phyloP scores from a whole-genome alignment of 1,140 invertebrate species.

The Stegodyphus dumicola region DNA sequence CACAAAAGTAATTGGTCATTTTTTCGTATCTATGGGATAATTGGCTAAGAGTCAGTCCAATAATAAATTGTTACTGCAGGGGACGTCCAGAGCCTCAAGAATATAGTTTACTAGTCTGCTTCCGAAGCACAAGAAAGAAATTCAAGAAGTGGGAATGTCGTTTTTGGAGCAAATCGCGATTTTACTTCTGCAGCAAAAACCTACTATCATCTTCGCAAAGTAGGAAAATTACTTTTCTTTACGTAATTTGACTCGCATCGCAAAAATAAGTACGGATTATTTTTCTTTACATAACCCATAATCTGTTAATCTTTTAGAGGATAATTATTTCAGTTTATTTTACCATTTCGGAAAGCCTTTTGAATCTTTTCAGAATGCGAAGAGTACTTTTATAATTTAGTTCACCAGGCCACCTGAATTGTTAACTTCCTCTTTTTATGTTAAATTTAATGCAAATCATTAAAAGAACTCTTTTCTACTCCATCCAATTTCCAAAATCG shows the following conservation, averaged over 20 bases:
- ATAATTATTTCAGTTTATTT: neutral
- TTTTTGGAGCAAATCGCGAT: constrained; percentile 35
- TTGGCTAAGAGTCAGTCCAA: constrained; percentile 13
- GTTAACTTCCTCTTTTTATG: neutral
- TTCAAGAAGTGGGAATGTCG: constrained; percentile 4
- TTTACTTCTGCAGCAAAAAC: constrained; percentile 41
- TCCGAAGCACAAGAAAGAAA: neutral
- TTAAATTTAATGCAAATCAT: neutral
- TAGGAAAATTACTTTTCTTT: constrained; percentile 6
- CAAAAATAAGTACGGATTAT: neutral
- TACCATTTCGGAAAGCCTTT: neutral
- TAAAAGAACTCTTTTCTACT: neutral
- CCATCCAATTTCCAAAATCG: constrained; percentile 1
- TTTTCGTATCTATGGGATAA: constrained; percentile 20
- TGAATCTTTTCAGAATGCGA: neutral
- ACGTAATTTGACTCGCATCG: constrained; percentile 4
- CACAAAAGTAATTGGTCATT: constrained; percentile 13
- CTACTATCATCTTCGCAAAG: neutral
- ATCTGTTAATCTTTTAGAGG: neutral
- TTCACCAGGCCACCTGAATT: neutral
- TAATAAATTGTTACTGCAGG: neutral
- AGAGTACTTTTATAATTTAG: neutral
- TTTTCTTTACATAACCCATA: neutral
- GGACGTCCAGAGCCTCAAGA: neutral
- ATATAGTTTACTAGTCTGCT: neutral